phyloP scores from a whole-genome alignment of 2,888 invertebrate genomes.

The Gymnosoma rotundatum region DNA sequence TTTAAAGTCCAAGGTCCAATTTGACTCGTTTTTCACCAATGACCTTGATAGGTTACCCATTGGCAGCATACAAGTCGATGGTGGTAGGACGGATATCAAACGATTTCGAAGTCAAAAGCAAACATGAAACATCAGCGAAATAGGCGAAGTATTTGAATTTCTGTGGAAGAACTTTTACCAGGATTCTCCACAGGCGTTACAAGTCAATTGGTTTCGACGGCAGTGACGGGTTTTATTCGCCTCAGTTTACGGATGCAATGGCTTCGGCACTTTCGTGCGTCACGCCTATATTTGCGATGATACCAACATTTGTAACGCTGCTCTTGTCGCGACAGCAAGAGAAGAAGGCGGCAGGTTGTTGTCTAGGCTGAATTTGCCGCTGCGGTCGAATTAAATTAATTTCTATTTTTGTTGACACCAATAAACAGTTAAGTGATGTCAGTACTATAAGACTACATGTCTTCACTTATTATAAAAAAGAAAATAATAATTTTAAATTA shows the following conservation, averaged over 20 bases:
- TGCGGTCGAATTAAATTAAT: no score
- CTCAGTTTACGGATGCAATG: background rate
- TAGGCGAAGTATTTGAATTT: background rate
- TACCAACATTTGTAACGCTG: background rate
- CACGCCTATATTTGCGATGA: conserved; percentile 1
- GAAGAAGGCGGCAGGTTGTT: no score
- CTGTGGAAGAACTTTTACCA: background rate
- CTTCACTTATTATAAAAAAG: no score
- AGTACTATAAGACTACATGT: no score
- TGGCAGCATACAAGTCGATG: background rate
- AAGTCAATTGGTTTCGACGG: no score
- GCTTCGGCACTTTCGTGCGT: conserved; percentile 47
- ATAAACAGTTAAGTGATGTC: no score
- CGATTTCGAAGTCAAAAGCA: background rate
- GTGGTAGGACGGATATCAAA: background rate
- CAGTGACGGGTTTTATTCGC: no score
- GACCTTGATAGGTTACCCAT: conserved; percentile 6
- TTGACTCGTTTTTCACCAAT: background rate
- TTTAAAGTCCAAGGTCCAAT: conserved; percentile 8
- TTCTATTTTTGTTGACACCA: no score
- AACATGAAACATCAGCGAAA: background rate
- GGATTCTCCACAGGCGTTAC: no score
- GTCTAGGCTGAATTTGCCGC: no score
- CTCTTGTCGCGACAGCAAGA: background rate
- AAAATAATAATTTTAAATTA: no score